Percentiles rank a stretch among this genome's conserved stretches.
These are phyloP conservation scores for Terrapene triunguis DNA, from an alignment of 2,113 vertebrate species.

Conservation along the genomic window DNA sequence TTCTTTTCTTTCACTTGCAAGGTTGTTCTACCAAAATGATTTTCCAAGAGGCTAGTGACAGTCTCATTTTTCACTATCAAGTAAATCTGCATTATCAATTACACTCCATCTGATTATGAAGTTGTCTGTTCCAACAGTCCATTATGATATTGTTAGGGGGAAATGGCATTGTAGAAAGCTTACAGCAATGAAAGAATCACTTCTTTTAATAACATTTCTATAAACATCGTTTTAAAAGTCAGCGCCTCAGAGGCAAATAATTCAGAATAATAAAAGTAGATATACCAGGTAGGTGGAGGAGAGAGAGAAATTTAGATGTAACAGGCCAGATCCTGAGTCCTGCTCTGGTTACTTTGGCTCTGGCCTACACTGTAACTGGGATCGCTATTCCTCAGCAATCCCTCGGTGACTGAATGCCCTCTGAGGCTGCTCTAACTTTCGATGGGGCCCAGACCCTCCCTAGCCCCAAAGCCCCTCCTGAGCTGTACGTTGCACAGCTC, in stretches of 20 bases:
- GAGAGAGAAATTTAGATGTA: background rate
- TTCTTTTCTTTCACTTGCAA: conserved; percentile 64
- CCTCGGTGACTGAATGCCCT: background rate
- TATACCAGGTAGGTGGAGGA: background rate
- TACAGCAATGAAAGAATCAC: conserved; percentile 47
- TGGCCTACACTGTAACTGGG: background rate
- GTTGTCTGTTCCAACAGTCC: conserved; percentile 61
- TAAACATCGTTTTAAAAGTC: conserved; percentile 53
- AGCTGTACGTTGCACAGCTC: background rate
- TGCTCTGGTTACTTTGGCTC: background rate
- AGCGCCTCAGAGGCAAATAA: conserved; percentile 36
- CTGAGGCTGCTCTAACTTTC: background rate
- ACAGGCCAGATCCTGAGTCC: background rate
- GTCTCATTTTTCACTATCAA: conserved; percentile 77
- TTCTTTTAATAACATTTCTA: conserved; percentile 65
- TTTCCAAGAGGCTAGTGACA: conserved; percentile 70
- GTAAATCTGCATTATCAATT: conserved; percentile 71
- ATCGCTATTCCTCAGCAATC: background rate
- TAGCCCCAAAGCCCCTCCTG: background rate
- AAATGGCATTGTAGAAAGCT: conserved; percentile 50
- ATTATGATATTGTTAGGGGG: conserved; percentile 51
- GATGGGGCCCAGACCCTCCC: background rate
- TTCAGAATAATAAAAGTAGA: conserved; percentile 33
- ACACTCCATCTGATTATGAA: conserved; percentile 67
- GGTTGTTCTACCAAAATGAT: conserved; percentile 71